Evolutionary conservation across 2,113 vertebrate genomes (phyloP).

Genomic region (Atrichornis clamosus): DNA sequence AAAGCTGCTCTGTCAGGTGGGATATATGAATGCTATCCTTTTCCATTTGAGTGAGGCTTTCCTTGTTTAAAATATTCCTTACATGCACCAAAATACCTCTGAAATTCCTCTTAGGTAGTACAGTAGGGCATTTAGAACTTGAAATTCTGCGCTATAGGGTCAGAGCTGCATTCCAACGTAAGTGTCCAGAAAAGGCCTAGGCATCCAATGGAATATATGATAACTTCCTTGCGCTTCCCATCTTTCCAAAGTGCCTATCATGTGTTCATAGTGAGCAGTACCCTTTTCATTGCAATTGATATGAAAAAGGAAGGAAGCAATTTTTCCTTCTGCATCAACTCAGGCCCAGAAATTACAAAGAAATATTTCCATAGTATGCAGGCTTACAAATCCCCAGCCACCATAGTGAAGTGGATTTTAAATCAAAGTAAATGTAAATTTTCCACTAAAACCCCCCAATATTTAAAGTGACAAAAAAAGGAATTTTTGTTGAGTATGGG

Average conservation of each 20-base stretch:
- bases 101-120: not conserved
- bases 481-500: not conserved
- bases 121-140: not conserved
- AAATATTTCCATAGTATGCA: not conserved
- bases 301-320: not conserved
- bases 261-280: not conserved
- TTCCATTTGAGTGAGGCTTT: not conserved
- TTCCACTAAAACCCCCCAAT: not conserved
- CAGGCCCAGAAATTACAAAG: not conserved
- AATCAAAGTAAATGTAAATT: not conserved
- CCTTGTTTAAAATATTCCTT: not conserved
- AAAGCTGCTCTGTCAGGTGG: not conserved
- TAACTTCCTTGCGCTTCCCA: not conserved
- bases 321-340: not conserved
- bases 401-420: not conserved
- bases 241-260: not conserved
- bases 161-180: not conserved
- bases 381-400: not conserved
- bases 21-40: not conserved
- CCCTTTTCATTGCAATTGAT: not conserved
- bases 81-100: not conserved
- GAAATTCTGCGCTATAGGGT: not conserved
- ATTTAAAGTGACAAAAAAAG: not conserved
- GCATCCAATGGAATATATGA: too few relatives aligned
- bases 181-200: not conserved